Evolutionary conservation across 2,888 invertebrate genomes (phyloP), one percentile per base, ranked within the genome.

Genomic region (Folsomia candida): DNA sequence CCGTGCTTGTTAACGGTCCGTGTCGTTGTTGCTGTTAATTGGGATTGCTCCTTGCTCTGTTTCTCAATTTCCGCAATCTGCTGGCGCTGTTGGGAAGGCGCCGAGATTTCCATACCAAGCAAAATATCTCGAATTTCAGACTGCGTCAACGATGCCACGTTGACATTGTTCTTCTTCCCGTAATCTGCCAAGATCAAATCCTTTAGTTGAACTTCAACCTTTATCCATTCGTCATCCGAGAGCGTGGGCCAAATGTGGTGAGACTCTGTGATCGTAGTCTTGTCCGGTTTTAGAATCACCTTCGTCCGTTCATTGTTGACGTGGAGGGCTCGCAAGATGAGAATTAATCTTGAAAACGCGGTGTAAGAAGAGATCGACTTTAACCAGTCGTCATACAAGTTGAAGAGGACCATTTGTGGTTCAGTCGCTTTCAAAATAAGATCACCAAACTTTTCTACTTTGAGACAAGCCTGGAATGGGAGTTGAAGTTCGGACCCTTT

Each of bases 51-150:
- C 83, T 99, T 98, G 61, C 98, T 98, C 86, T 99, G 99, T 83
- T 99, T 99, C 85, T 99, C 99, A 79, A 99, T 99, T 85, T 99
- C 99, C 1, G 99, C 99, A 81, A 99, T 99, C 85, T 99, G 99
- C 83, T 99, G 99, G 59, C 99, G 87, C 82, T 99, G 99, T 0
- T 97, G 97, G 0, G 97, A 98, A 0, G 99, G 99, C 1, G 99
- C 99, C 18, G 97, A 97, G 78, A 99, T 99, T 86, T 99, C 99
- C 99, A 99, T 99, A 81, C 98, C 98, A 73, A 99, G 88, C 81
- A 99, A 97, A 78, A 99, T 99, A 84, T 99, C 99, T 69, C 99
- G 91, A 82, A 99, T 98, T 86, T 99, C 99, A 0, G 97, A 98
- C 83, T 99, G 99, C 0, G 99, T 99, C 54, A 99, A 87, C 0